Evolutionary conservation across 1,140 invertebrate species (phyloP).

Genomic region (Polyergus mexicanus): DNA sequence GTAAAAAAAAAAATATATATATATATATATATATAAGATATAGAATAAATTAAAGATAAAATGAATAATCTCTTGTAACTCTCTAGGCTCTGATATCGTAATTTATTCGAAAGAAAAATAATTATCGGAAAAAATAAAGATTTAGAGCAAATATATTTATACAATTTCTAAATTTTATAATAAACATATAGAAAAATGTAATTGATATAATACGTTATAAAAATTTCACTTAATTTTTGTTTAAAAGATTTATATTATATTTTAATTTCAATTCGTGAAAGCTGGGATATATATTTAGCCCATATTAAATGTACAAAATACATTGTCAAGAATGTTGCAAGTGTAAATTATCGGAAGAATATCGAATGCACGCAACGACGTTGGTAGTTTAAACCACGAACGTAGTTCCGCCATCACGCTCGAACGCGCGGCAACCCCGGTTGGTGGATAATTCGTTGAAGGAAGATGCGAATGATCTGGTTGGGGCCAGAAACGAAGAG

Average conservation of each 20-base stretch:
- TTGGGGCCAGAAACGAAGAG: slow-evolving; percentile 41
- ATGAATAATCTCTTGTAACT: too few species aligned
- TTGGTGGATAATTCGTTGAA: slow-evolving; percentile 74
- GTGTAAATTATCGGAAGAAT: slow-evolving; percentile 16
- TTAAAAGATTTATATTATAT: not conserved
- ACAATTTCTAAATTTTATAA: too few species aligned
- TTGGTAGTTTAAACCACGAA: slow-evolving; percentile 47
- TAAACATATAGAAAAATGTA: too few species aligned
- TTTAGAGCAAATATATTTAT: too few species aligned
- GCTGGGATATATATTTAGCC: not conserved
- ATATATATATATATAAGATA: too few species aligned
- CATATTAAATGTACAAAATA: not conserved
- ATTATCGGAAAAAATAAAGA: too few species aligned
- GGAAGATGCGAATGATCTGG: slow-evolving; percentile 64
- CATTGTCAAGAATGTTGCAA: not conserved
- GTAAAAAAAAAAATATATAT: not conserved
- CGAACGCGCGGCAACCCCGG: slow-evolving; percentile 78
- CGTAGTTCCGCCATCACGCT: slow-evolving; percentile 81
- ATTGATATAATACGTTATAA: too few species aligned
- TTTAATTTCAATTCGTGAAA: not conserved
- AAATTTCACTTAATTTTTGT: too few species aligned
- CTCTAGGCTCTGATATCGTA: too few species aligned
- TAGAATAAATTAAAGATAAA: not conserved
- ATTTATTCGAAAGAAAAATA: too few species aligned
- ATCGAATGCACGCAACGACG: slow-evolving; percentile 32